phyloP scores from a whole-genome alignment of 2,888 invertebrate species.

The Patella ulyssiponensis region DNA sequence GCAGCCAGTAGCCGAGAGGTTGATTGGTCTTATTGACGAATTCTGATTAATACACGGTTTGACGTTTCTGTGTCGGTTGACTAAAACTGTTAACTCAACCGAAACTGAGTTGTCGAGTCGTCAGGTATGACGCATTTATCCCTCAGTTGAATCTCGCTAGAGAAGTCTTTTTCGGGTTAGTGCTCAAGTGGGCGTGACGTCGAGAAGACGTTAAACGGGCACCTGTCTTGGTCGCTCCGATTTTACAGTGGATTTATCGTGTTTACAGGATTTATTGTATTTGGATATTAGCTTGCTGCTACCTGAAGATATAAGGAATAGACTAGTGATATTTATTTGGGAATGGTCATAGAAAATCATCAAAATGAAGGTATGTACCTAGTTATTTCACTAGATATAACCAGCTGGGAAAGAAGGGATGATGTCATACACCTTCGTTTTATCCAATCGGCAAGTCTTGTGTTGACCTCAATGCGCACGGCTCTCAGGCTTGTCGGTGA shows the following conservation, averaged over 20 bases:
- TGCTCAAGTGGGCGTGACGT: conserved; percentile 4
- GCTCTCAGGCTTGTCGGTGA: conserved; percentile 60
- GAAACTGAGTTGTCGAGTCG: neutral
- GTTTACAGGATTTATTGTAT: neutral
- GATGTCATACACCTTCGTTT: conserved; percentile 45
- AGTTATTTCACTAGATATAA: neutral
- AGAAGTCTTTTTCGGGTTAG: conserved; percentile 6
- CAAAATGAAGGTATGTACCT: conserved; percentile 6
- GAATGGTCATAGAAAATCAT: neutral
- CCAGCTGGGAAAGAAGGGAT: conserved; percentile 27
- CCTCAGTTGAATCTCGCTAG: neutral
- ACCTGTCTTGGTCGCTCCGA: neutral
- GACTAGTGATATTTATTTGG: too few relatives aligned
- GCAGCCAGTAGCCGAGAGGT: too few relatives aligned
- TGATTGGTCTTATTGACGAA: too few relatives aligned
- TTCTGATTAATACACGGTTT: too few relatives aligned
- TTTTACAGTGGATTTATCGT: neutral
- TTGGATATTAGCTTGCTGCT: too few relatives aligned
- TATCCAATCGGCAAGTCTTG: conserved; percentile 42
- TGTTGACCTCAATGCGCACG: conserved; percentile 59
- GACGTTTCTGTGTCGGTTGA: too few relatives aligned
- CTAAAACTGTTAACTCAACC: too few relatives aligned
- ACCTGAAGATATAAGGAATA: too few relatives aligned
- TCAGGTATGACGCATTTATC: conserved; percentile 12
- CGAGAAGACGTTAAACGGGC: conserved; percentile 7